Evolutionary conservation across 2,797 vertebrate genomes (phyloP).

Genomic region (Sciurus carolinensis): DNA sequence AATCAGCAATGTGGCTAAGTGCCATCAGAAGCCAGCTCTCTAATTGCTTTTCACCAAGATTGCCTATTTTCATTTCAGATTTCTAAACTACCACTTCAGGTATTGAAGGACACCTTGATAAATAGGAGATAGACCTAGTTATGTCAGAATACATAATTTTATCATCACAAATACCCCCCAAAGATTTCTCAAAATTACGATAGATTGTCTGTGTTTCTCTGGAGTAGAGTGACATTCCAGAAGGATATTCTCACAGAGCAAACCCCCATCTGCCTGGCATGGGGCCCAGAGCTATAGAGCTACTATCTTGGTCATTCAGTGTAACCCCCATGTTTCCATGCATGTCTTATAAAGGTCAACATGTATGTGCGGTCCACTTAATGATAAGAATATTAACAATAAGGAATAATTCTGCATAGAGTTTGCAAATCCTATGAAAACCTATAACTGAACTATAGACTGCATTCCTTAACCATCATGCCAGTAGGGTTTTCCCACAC

Average conservation of each 20-base stretch:
- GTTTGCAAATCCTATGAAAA: not conserved
- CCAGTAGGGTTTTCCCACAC: not conserved
- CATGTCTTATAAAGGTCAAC: not conserved
- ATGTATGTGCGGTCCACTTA: not conserved
- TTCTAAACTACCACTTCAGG: not conserved
- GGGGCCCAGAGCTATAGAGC: not conserved
- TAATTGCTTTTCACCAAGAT: not conserved
- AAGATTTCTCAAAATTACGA: not conserved
- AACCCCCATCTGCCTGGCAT: not conserved
- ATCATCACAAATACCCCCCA: not conserved
- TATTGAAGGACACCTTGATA: not conserved
- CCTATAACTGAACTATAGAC: not conserved
- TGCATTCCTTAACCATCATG: not conserved
- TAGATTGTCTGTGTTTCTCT: not conserved
- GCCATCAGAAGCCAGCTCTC: not conserved
- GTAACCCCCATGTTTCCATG: not conserved
- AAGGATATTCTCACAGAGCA: not conserved
- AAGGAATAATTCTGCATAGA: not conserved
- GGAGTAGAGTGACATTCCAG: not conserved
- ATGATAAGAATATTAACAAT: not conserved
- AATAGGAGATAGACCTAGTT: not conserved
- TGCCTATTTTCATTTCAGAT: conserved; percentile 1
- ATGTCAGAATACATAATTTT: not conserved
- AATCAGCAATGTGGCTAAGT: not conserved
- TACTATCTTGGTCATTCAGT: not conserved